phyloP scores from a whole-genome alignment of 2,113 vertebrate species.

The Sylvia atricapilla region DNA sequence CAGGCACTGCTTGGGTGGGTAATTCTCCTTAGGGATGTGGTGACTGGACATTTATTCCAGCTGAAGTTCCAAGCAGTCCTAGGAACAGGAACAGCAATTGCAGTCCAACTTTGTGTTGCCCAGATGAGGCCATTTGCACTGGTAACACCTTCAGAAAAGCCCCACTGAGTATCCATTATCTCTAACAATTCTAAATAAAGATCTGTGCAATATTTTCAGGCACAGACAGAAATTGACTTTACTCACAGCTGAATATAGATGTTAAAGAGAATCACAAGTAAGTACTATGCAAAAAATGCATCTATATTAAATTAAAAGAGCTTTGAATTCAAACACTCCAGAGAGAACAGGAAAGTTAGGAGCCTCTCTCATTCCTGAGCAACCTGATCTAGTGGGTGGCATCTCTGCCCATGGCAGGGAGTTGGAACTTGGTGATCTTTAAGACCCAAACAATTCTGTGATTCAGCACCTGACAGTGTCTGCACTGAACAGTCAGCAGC shows the following conservation, averaged over 20 bases:
- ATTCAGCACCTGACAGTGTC: not conserved
- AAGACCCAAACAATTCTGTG: not conserved
- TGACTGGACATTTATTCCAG: not conserved
- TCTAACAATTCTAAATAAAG: not conserved
- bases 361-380: not conserved
- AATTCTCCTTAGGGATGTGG: not conserved
- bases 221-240: not conserved
- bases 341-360: not conserved
- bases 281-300: not conserved
- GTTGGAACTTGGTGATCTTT: not conserved
- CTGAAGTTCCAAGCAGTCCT: not conserved
- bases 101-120: fast-evolving
- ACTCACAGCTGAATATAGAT: not conserved
- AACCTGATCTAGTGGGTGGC: not conserved
- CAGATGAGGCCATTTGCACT: not conserved
- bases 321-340: not conserved
- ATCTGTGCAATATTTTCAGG: slow-evolving; percentile 4
- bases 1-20: not conserved
- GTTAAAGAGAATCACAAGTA: not conserved
- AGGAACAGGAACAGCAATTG: not conserved
- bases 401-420: not conserved
- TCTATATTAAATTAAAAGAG: not conserved
- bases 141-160: not conserved
- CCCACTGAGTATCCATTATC: slow-evolving; percentile 1
- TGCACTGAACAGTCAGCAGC: not conserved